phyloP scores from a whole-genome alignment of 2,888 invertebrate genomes.

The Taenaris catops region DNA sequence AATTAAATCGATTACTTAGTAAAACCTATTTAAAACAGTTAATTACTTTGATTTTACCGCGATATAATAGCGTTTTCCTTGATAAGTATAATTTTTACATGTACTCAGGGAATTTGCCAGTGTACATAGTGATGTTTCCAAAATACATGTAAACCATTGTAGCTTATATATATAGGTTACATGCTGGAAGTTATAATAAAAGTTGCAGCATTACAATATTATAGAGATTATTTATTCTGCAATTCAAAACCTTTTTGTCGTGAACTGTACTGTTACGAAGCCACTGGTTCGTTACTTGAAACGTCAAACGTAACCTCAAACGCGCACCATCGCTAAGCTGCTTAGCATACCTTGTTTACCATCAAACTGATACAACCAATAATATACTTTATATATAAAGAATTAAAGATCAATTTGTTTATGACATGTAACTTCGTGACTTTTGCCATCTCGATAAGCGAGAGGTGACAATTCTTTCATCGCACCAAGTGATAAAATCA shows the following conservation, averaged over 20 bases:
- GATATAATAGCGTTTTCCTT: constrained; percentile 2
- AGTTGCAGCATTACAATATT: neutral
- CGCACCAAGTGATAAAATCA: constrained; percentile 69
- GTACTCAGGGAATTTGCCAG: too few relatives aligned
- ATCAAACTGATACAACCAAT: constrained; percentile 27
- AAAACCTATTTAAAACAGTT: constrained; percentile 15
- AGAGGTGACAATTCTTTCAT: constrained; percentile 75
- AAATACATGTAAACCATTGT: too few relatives aligned
- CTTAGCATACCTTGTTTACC: constrained; percentile 56
- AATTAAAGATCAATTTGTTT: constrained; percentile 27
- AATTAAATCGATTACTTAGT: constrained; percentile 37
- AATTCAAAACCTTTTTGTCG: constrained; percentile 20
- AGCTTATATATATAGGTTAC: neutral
- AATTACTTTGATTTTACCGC: constrained; percentile 18
- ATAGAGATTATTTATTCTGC: neutral
- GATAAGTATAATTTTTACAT: too few relatives aligned
- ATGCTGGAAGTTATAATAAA: neutral
- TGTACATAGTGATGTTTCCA: too few relatives aligned
- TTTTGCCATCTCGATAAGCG: constrained; percentile 71
- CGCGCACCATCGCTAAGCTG: constrained; percentile 64
- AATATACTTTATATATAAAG: constrained; percentile 32
- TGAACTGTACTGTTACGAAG: constrained; percentile 42
- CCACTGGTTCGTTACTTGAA: constrained; percentile 58
- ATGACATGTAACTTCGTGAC: constrained; percentile 40
- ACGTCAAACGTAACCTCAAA: constrained; percentile 61